These are phyloP conservation scores for Pseudomyrmex gracilis DNA, from an alignment of 1,140 invertebrate genomes.

Conservation along the genomic window DNA sequence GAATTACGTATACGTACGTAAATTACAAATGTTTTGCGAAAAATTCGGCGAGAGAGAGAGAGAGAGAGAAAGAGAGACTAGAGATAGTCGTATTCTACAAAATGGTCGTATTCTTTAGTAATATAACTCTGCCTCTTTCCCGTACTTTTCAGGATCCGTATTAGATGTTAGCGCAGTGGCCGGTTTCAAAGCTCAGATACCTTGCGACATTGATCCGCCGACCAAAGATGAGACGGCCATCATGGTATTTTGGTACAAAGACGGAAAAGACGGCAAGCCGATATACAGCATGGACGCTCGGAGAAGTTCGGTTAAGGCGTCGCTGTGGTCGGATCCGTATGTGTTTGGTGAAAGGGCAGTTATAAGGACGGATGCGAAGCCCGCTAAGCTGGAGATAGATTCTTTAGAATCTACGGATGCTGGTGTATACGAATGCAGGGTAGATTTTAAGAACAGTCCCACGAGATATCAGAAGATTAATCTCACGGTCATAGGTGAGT, in stretches of 20 bases:
- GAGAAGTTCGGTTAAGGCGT: conserved; percentile 83
- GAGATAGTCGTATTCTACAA: not conserved
- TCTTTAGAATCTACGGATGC: conserved; percentile 87
- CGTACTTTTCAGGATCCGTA: conserved; percentile 84
- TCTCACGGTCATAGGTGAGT: conserved; percentile 91
- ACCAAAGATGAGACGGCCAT: conserved; percentile 88
- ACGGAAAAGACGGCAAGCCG: conserved; percentile 85
- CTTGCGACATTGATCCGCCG: conserved; percentile 88
- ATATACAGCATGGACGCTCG: conserved; percentile 82
- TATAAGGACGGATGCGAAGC: conserved; percentile 85
- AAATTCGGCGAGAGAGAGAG: too few relatives aligned
- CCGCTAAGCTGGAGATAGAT: conserved; percentile 86
- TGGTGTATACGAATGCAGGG: conserved; percentile 90
- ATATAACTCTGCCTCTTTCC: conserved; percentile 34
- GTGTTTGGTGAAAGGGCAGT: conserved; percentile 88
- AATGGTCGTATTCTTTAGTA: not conserved
- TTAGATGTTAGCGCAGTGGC: conserved; percentile 87
- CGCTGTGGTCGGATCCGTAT: conserved; percentile 88
- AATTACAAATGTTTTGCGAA: not conserved
- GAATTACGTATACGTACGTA: not conserved
- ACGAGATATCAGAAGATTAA: conserved; percentile 91
- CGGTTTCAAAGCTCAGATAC: conserved; percentile 87
- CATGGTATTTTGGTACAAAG: conserved; percentile 91
- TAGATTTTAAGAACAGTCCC: conserved; percentile 90
- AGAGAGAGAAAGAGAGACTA: not conserved